A percentile compares a stretch with the other conserved stretches of the same genome.
Conservation (phyloP, 1,140 invertebrate species). For the Lordiphosa collinella region DNA sequence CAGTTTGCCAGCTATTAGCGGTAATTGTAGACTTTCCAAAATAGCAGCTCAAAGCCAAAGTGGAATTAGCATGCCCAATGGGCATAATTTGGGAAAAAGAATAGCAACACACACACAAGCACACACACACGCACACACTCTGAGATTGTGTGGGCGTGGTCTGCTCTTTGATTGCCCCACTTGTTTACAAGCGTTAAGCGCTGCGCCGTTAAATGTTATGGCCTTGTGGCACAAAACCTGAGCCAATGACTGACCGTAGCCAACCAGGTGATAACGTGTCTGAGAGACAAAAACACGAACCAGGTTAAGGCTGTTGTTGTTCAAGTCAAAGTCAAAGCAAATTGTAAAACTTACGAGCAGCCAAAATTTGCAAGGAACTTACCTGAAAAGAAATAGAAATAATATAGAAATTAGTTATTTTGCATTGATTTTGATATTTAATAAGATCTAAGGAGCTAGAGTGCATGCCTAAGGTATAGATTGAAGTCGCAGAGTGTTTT, state of each 20-base stretch:
- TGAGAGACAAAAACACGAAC: slow-evolving; percentile 6
- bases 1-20: slow-evolving; percentile 58
- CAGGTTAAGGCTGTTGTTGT: slow-evolving; percentile 23
- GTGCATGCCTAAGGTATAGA: too few species aligned
- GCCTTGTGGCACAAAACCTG: slow-evolving; percentile 40
- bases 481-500: too few species aligned
- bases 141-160: slow-evolving; percentile 27
- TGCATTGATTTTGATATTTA: too few species aligned
- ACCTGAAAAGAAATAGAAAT: too few species aligned
- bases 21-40: slow-evolving; percentile 67
- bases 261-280: slow-evolving; percentile 73
- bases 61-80: slow-evolving; percentile 72
- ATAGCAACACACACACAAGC: slow-evolving; percentile 15
- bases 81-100: slow-evolving; percentile 58
- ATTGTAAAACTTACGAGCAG: too few species aligned
- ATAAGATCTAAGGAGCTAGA: too few species aligned
- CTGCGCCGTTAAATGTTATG: slow-evolving; percentile 71
- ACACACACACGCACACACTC: slow-evolving; percentile 10
- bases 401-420: too few species aligned
- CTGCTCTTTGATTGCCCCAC: slow-evolving; percentile 46
- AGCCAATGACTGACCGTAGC: slow-evolving; percentile 50
- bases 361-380: too few species aligned
- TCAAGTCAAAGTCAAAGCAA: too few species aligned
- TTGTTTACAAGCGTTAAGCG: slow-evolving; percentile 77
- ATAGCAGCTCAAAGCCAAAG: slow-evolving; percentile 39